phyloP scores from a whole-genome alignment of 2,888 invertebrate genomes.

The Atethmia centrago region DNA sequence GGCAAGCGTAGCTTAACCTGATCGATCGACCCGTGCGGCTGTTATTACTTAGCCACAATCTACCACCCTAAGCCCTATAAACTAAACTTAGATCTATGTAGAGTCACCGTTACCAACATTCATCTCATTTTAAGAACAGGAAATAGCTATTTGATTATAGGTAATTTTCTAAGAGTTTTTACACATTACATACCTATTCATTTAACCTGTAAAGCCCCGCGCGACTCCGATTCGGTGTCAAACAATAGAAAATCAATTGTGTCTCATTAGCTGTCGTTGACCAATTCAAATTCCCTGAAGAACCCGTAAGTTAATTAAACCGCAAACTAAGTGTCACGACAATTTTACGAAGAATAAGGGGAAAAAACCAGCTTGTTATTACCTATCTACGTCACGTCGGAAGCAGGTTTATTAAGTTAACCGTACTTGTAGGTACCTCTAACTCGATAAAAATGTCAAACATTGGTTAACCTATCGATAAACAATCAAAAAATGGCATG shows the following conservation, averaged over 20 bases:
- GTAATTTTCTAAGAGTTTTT: slow-evolving; percentile 6
- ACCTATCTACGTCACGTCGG: slow-evolving; percentile 7
- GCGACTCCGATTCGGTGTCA: too few relatives aligned
- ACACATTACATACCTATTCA: background rate
- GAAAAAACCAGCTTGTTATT: slow-evolving; percentile 24
- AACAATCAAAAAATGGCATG: background rate
- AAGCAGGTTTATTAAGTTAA: slow-evolving; percentile 14
- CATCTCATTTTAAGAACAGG: background rate
- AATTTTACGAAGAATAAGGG: slow-evolving; percentile 5
- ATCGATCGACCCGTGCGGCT: too few relatives aligned
- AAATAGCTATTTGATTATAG: slow-evolving; percentile 5
- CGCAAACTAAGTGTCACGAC: slow-evolving; percentile 21
- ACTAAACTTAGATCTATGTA: background rate
- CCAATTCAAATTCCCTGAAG: slow-evolving; percentile 19
- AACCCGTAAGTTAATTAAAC: slow-evolving; percentile 18
- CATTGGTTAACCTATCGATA: background rate
- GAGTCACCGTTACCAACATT: background rate
- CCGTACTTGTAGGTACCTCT: background rate
- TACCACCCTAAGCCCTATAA: background rate
- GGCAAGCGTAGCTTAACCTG: too few relatives aligned
- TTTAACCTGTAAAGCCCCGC: too few relatives aligned
- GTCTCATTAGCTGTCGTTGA: too few relatives aligned
- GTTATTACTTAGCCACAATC: too few relatives aligned
- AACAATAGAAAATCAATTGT: too few relatives aligned
- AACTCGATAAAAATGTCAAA: background rate